A percentile compares a stretch with the other conserved stretches of the same genome.
These are phyloP conservation scores for Caenorhabditis japonica DNA, from an alignment of 2,888 invertebrate species.

Conservation along the genomic window DNA sequence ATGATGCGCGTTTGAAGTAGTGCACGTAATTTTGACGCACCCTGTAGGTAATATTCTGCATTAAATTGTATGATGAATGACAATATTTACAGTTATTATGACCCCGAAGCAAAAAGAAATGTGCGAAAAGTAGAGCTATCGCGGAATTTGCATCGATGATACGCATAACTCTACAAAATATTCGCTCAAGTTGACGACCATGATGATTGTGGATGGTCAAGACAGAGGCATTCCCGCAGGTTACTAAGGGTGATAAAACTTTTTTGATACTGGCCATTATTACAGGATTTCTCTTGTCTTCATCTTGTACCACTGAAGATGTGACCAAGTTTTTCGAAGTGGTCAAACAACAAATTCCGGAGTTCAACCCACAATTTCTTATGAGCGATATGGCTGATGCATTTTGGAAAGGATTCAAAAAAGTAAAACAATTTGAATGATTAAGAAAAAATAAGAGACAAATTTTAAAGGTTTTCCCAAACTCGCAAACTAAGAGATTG, in stretches of 20 bases:
- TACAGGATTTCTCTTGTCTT: neutral
- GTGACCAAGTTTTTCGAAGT: neutral
- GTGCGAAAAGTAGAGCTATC: neutral
- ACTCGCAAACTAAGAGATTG: neutral
- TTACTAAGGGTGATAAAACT: too few species aligned
- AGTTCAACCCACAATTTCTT: neutral
- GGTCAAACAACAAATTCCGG: neutral
- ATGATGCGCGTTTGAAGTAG: too few species aligned
- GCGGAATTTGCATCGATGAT: constrained; percentile 5
- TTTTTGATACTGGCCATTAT: too few species aligned
- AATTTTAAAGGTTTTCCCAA: neutral
- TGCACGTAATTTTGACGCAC: too few species aligned
- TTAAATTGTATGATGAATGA: neutral
- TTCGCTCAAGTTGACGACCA: constrained; percentile 1
- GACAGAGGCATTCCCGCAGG: neutral
- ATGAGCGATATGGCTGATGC: constrained; percentile 1
- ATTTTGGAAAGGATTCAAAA: neutral
- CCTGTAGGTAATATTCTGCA: too few species aligned
- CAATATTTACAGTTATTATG: neutral
- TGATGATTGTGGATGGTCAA: neutral
- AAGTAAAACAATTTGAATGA: neutral
- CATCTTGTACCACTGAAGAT: neutral
- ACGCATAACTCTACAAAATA: neutral
- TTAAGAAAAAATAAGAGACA: neutral
- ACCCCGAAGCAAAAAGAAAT: neutral